A percentile compares a stretch with the other conserved stretches of the same genome.
Conservation (phyloP, 2,888 invertebrate genomes). For the Loripinus fragilis region DNA sequence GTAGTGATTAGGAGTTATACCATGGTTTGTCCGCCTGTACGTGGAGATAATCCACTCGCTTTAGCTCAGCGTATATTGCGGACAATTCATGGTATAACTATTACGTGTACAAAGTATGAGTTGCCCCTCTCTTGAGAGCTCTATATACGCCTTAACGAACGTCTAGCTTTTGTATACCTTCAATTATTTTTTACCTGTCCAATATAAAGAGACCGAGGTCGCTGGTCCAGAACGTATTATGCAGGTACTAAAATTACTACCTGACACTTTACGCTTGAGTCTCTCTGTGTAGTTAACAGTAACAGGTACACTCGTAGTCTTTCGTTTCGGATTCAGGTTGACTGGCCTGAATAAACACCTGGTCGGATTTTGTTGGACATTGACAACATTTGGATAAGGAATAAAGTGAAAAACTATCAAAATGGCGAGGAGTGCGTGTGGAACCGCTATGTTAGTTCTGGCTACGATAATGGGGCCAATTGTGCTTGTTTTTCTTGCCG, state of each 20-base stretch:
- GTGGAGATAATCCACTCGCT: too few relatives aligned
- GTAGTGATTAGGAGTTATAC: too few relatives aligned
- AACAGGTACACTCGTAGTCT: not conserved
- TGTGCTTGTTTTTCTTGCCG: slow-evolving; percentile 72
- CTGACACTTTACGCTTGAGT: slow-evolving; percentile 12
- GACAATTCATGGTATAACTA: too few relatives aligned
- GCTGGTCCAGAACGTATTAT: slow-evolving; percentile 9
- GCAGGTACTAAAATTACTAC: slow-evolving; percentile 18
- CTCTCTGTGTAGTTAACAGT: not conserved
- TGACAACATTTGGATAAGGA: not conserved
- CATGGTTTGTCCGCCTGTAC: too few relatives aligned
- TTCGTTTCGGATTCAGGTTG: slow-evolving; percentile 20
- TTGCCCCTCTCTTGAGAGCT: too few relatives aligned
- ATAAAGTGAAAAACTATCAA: not conserved
- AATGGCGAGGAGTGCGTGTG: slow-evolving; percentile 63
- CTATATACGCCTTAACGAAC: too few relatives aligned
- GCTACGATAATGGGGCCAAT: slow-evolving; percentile 74
- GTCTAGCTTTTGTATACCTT: not conserved
- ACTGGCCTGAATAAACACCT: slow-evolving; percentile 9
- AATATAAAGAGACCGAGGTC: not conserved
- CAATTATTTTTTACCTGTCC: slow-evolving; percentile 14
- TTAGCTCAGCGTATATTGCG: too few relatives aligned
- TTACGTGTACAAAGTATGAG: too few relatives aligned
- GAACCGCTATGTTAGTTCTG: slow-evolving; percentile 56
- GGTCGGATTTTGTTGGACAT: slow-evolving; percentile 11